Conservation (phyloP, 2,113 vertebrate genomes). For the Psophia crepitans region DNA sequence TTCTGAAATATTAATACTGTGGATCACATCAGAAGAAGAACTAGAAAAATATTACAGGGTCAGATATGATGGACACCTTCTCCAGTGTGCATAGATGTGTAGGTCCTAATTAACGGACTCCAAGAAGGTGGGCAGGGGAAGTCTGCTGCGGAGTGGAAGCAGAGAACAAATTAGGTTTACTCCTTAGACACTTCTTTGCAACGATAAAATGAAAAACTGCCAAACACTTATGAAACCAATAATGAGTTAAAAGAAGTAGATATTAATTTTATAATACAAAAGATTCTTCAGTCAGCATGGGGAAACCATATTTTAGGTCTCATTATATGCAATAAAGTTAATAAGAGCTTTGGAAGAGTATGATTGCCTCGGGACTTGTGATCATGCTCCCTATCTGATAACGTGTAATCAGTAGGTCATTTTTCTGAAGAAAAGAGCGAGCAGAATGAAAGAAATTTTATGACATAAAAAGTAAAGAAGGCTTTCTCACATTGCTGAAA, state of each 20-base stretch:
- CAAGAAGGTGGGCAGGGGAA: not conserved
- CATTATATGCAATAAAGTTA: not conserved
- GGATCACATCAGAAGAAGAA: not conserved
- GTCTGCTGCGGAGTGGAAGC: not conserved
- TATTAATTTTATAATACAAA: not conserved
- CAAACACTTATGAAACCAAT: not conserved
- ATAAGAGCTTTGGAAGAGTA: not conserved
- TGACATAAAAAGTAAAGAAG: not conserved
- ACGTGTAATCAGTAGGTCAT: not conserved
- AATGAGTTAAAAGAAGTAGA: not conserved
- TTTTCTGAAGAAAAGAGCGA: not conserved
- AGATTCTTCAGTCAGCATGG: not conserved
- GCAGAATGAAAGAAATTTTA: not conserved
- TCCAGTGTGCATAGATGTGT: no score
- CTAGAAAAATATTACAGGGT: not conserved
- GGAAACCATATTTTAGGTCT: not conserved
- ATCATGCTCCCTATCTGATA: not conserved
- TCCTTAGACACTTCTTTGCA: not conserved
- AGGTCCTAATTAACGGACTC: not conserved
- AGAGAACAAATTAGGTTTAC: not conserved
- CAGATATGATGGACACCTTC: not conserved
- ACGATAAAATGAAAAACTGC: not conserved
- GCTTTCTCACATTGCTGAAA: not conserved
- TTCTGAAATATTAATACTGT: not conserved
- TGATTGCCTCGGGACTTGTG: not conserved